Evolutionary conservation across 2,797 vertebrate species (phyloP), one percentile per base, ranked within the genome.

Genomic region (Triplophysa bombifrons): DNA sequence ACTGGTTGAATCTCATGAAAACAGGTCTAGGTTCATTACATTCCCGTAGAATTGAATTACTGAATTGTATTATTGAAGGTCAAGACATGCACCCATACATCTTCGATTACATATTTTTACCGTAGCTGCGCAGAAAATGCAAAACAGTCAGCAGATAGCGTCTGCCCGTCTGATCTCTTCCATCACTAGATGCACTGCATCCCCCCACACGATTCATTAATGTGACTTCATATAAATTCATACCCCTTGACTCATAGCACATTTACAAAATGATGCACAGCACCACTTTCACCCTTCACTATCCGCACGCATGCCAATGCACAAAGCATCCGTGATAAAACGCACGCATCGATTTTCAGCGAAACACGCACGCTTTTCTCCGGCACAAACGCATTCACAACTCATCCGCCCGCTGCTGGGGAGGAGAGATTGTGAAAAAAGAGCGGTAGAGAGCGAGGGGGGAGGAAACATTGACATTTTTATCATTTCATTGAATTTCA

Each of bases 401-500:
- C 77, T 78, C 80, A 82, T 79, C 76, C 83, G 64, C 64, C 19
- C 61, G 58, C 72, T 55, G 69, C 66, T 10, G 48, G 66, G 80
- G 78, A 77, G 77, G 74, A 82, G 76, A 63, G 74, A 80, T 51
- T 53, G 65, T 38, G 68, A 66, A 72, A 69, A 53, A 71, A 46
- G 66, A 70, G 66, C n/a, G 50, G 27, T 71, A 27, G 44, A 56
- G 80, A 48, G 74, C 44, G 70, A 34, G 22, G 72, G 27, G 68
- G 30, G 83, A 78, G 84, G 85, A 84, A 89, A 85, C 90, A 87
- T 90, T 94, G 92, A 94, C 93, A 90, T 93, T 94, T 94, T 93
- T 94, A 93, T 94, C 92, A 92, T 92, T 93, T 91, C 86, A 92
- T 93, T 93, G 91, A 92, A 94, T 95, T 93, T 92, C 92, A 93